Evolutionary conservation across 2,113 vertebrate genomes (phyloP).

Genomic region (Saguinus imperator): DNA sequence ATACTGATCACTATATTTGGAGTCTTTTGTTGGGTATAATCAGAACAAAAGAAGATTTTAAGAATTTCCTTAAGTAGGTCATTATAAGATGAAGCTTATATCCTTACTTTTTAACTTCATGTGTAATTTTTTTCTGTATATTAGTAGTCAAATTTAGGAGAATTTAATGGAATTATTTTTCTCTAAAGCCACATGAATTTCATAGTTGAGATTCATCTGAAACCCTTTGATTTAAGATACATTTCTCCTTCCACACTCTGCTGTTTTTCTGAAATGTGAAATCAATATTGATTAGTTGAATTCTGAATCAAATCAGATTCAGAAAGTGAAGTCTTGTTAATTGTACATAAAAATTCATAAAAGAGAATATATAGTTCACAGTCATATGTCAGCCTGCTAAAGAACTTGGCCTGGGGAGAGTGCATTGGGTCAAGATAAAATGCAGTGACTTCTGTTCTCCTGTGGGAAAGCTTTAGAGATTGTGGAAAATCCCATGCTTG

Average conservation of each 20-base stretch:
- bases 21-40: not conserved
- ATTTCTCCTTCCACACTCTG: conserved; percentile 11
- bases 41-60: not conserved
- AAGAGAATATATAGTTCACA: conserved; percentile 20
- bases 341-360: conserved; percentile 44
- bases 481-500: not conserved
- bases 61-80: not conserved
- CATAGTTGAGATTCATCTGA: not conserved
- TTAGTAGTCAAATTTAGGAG: not conserved
- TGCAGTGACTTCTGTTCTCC: not conserved
- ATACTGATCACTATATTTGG: not conserved
- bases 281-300: conserved; percentile 42
- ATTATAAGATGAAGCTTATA: not conserved
- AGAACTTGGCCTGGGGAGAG: not conserved
- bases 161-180: conserved; percentile 38
- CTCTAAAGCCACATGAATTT: conserved; percentile 41
- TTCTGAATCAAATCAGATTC: conserved; percentile 53
- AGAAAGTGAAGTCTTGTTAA: not conserved
- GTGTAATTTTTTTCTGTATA: conserved; percentile 10
- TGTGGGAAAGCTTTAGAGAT: not conserved
- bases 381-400: not conserved
- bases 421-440: not conserved
- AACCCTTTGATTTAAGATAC: conserved; percentile 18
- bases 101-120: not conserved
- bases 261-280: conserved; percentile 21